These are phyloP conservation scores for Actenoides lindsayi DNA, from an alignment of 2,113 vertebrate species.

Conservation along the genomic window DNA sequence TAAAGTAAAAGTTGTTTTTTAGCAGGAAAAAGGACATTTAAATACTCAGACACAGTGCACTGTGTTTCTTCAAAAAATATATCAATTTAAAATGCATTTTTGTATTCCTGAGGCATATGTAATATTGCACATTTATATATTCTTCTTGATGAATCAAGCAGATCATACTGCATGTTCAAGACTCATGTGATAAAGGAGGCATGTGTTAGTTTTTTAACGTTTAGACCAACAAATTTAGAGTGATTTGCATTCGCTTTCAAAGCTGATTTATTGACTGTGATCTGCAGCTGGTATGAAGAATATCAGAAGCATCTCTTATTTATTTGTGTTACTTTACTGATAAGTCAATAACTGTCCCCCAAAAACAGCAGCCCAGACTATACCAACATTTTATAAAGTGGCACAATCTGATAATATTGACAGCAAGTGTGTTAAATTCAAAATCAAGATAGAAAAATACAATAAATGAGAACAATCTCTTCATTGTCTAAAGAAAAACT, in stretches of 20 bases:
- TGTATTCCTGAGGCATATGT: background rate
- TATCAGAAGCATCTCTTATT: background rate
- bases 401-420: background rate
- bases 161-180: background rate
- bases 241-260: background rate
- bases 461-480: background rate
- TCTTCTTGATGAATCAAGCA: constrained; percentile 19
- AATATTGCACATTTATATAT: background rate
- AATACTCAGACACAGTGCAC: background rate
- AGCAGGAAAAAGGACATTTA: background rate
- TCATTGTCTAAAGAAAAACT: constrained; percentile 1
- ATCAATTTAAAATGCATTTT: background rate
- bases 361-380: background rate
- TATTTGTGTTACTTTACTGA: constrained; percentile 28
- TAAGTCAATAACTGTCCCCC: background rate
- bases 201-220: constrained; percentile 13
- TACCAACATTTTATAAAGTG: background rate
- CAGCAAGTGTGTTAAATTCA: background rate
- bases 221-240: constrained; percentile 30
- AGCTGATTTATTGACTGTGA: background rate
- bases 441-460: background rate
- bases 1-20: background rate
- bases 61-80: background rate
- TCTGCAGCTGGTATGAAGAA: background rate
- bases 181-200: background rate